These are phyloP conservation scores for Campaea margaritaria DNA, from an alignment of 2,888 invertebrate genomes.

Conservation along the genomic window DNA sequence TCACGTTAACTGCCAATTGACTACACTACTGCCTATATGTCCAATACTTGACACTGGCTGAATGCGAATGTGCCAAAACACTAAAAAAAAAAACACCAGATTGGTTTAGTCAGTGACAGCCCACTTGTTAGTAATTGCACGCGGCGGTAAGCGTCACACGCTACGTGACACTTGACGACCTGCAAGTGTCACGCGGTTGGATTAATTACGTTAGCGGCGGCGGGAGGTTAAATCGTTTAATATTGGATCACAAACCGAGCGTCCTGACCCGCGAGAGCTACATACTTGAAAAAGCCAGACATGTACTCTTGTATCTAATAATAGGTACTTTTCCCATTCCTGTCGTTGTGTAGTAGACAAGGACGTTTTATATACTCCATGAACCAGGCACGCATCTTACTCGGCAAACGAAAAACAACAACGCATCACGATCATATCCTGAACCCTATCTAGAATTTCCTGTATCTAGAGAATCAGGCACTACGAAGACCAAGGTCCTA, in stretches of 20 bases:
- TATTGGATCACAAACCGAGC: not conserved
- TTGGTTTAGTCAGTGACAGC: not conserved
- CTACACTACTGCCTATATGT: too few species aligned
- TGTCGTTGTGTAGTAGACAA: too few species aligned
- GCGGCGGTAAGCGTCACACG: slow-evolving; percentile 16
- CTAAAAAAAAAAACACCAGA: not conserved
- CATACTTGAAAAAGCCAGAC: not conserved
- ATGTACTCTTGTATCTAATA: too few species aligned
- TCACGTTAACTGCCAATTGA: too few species aligned
- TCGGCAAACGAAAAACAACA: too few species aligned
- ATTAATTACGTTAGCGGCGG: slow-evolving; percentile 16
- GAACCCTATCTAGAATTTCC: too few species aligned
- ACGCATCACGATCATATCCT: too few species aligned
- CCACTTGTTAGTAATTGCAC: slow-evolving; percentile 24
- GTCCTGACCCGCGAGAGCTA: not conserved
- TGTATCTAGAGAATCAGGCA: too few species aligned
- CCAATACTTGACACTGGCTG: not conserved
- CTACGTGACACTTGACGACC: slow-evolving; percentile 18
- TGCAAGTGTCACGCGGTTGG: slow-evolving; percentile 25
- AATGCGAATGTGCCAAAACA: not conserved
- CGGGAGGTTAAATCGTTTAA: slow-evolving; percentile 1
- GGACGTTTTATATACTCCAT: too few species aligned
- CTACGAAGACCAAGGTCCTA: too few species aligned
- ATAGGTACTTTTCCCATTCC: too few species aligned
- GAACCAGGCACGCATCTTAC: too few species aligned